Base-by-base conservation (phyloP, 2,888 invertebrate genomes). In the Scelioninae gen. 1 region DNA sequence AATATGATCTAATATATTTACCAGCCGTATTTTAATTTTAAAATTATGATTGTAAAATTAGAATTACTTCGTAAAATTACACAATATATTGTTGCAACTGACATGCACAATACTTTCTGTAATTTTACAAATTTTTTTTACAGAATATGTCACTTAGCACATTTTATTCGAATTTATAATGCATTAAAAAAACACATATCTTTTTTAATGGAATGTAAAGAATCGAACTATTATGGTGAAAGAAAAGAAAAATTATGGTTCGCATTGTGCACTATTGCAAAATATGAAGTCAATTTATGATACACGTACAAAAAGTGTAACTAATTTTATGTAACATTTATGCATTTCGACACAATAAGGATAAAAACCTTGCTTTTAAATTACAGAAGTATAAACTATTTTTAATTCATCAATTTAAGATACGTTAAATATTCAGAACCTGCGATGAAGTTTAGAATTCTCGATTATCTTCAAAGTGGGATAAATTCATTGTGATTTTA, bases 81-180 rank as follows among this genome's bases (percentile, higher is more conserved):
- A n/a, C n/a, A n/a, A n/a, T n/a, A n/a, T n/a, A n/a, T n/a, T n/a
- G n/a, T n/a, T n/a, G n/a, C n/a, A n/a, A n/a, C n/a, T n/a, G n/a
- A n/a, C n/a, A n/a, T n/a, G n/a, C n/a, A n/a, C n/a, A n/a, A n/a
- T n/a, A n/a, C n/a, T n/a, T n/a, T n/a, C n/a, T n/a, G n/a, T n/a
- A n/a, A n/a, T n/a, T n/a, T n/a, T n/a, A n/a, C n/a, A n/a, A n/a
- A n/a, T n/a, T n/a, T n/a, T n/a, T n/a, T n/a, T n/a, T n/a, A n/a
- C n/a, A n/a, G n/a, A n/a, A n/a, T 23, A 23, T 84, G 76, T 84
- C 84, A 81, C 68, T 34, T 13, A 11, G 29, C 38, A 68, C 74
- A 58, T 60, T 80, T 80, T 43, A 45, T 55, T 43, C 32, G 40
- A 69, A 76, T 71, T 75, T 68, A 68, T 65, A 51, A 53, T 58